Evolutionary conservation across 2,113 vertebrate species (phyloP), one percentile per base, ranked within the genome.

Genomic region (Stigmatopora nigra): DNA sequence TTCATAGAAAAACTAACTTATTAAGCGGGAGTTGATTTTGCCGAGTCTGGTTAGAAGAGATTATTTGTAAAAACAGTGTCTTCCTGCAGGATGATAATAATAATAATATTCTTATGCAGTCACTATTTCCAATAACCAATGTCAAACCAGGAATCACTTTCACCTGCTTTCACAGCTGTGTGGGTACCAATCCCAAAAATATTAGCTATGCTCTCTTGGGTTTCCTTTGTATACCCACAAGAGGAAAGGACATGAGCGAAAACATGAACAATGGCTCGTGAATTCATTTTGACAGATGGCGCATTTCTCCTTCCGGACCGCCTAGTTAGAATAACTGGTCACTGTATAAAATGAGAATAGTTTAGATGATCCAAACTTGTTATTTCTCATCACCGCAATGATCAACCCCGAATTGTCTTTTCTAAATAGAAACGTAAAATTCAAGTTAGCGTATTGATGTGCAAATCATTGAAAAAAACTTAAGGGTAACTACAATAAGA

Each of bases 151-250:
- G 81, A 77, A 78, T 84, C 78, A 77, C n/a, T n/a, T n/a, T n/a
- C n/a, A n/a, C 64, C 10, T 41, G 64, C 84, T 86, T 88, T 85
- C 76, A 82, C 87, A 89, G 85, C 82, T 88, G 84, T 65, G 60
- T 44, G 55, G 57, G 72, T 74, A 76, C 64, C 82, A 77, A 78
- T 82, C 82, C 75, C 68, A 87, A 86, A 86, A 74, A 88, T 89
- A 75, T 68, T 70, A 82, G 80, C 83, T 75, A 85, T 76, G 77
- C 80, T 83, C 83, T 73, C 61, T 70, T 72, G 71, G 67, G 60
- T 74, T 80, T 31, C 51, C 60, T 72, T 70, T 70, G 78, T 45
- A 77, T 77, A 31, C 72, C 52, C 60, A 62, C 61, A 61, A 17
- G 55, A 78, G 82, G 68, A 72, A 73, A 81, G 71, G 74, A 79